Conservation (phyloP, 2,888 invertebrate species). For the Erebia palarica region DNA sequence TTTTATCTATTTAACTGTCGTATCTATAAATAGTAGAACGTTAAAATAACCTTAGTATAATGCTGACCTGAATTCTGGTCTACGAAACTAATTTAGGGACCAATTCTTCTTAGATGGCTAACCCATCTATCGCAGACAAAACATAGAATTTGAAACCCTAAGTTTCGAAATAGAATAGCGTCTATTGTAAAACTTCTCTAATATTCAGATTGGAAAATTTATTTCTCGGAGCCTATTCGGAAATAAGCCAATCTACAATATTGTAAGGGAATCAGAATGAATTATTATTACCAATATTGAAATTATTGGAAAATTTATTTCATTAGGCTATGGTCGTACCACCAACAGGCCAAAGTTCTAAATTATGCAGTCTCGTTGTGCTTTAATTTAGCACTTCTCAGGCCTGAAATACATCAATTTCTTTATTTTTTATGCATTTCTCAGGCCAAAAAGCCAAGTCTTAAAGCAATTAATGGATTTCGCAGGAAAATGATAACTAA, state of each 20-base stretch:
- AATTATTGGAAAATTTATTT: slow-evolving; percentile 29
- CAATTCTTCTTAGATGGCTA: background rate
- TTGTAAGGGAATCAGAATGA: slow-evolving; percentile 64
- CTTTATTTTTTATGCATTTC: too few relatives aligned
- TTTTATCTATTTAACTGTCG: too few relatives aligned
- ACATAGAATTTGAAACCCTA: slow-evolving; percentile 64
- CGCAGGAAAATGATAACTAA: too few relatives aligned
- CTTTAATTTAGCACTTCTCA: too few relatives aligned
- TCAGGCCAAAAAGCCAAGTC: too few relatives aligned
- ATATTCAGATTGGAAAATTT: slow-evolving; percentile 72
- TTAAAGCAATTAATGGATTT: too few relatives aligned
- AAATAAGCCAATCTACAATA: slow-evolving; percentile 65
- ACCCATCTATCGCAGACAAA: slow-evolving; percentile 54
- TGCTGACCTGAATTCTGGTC: background rate
- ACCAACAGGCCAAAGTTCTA: too few relatives aligned
- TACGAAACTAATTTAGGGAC: background rate
- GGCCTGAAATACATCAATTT: too few relatives aligned
- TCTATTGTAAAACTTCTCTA: slow-evolving; percentile 73
- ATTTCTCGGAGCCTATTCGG: slow-evolving; percentile 66
- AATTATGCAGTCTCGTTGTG: too few relatives aligned
- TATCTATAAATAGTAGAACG: background rate
- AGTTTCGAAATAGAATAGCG: slow-evolving; percentile 60
- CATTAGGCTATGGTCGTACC: background rate
- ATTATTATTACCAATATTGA: slow-evolving; percentile 33
- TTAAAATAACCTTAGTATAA: background rate